Base-by-base conservation (phyloP, 2,797 vertebrate species). In the Pseudomugil tenellus region DNA sequence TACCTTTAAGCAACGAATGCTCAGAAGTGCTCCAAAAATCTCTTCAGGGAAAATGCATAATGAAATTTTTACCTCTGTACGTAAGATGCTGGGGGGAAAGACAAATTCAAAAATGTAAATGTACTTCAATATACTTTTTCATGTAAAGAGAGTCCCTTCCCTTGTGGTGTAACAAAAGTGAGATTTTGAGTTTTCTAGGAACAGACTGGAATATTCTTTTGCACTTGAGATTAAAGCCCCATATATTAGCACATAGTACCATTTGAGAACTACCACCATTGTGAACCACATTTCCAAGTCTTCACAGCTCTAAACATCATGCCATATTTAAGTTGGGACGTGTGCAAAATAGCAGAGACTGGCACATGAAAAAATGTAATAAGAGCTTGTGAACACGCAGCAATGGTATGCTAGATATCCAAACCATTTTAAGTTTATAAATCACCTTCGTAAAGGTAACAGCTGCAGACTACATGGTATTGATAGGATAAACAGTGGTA, bases 191-290 rank as follows among this genome's bases (percentile, higher is more conserved):
- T 35, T 84, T 81, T 76, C 57, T 34, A 67, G 59, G 72, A 83
- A 79, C 28, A 7, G 4, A 12, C 51, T 58, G 54, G 65, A 80
- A 79, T 80, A 80, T 87, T 81, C 80, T 84, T 79, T 83, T 81
- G 74, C 78, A 67, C 77, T 70, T 84, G 85, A 85, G 81, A 78
- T 67, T 70, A 74, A 80, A 79, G 63, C 54, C 21, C 53, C 31
- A 35, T 67, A 62, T 65, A 77, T 67, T 65, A 32, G 53, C 41
- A 66, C 67, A 64, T 52, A 83, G 89, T 79, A 69, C 82, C 69
- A n/a, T 80, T 81, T 70, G 67, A 84, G 87, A 87, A 61, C 81
- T 80, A 83, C 85, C 87, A 37, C 83, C 85, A 81, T 87, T 90
- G 81, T 70, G 53, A 88, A 80, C 84, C 37, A 73, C 82, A 87